Base-by-base conservation (phyloP, 30 jellyfish, hydroid and myxozoan genomes). In the Aurelia sp. region DNA sequence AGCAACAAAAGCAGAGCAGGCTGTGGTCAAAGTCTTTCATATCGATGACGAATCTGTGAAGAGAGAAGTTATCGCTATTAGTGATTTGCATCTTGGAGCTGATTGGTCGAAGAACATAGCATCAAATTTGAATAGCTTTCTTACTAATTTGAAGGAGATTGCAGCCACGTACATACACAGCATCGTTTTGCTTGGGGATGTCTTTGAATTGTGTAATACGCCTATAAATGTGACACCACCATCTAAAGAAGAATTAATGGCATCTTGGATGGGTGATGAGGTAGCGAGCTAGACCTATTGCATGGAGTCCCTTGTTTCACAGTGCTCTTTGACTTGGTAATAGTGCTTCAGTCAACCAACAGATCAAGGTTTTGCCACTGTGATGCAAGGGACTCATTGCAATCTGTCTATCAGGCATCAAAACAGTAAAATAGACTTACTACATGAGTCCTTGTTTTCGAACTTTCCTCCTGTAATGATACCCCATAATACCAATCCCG, bases 11-110 rank as follows among this genome's bases (percentile, higher is more conserved):
- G n/a, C 58, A 8, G 87, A 84, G 27, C 74, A 35, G 48, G 93
- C 71, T 52, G 62, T 84, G 22, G 57, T 84, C 33, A 63, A 84
- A 33, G 13, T n/a, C 13, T 51, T 68, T 67, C 18, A 72, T 12
- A 16, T 84, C 20, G 60, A 84, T 44, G 93, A 84, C 51, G 64
- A 71, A 53, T 18, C 87, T 0, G 38, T n/a, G 51, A 84, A 74
- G 62, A 85, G 93, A 21, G 93, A 84, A 18, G 52, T 84, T 19
- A 13, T 24, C 44, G 72, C 61, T 21, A 72, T 84, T 67, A 84
- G 93, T 62, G 93, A 71, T 62, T 38, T 84, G 18, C 88, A 84
- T 72, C 80, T 84, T 38, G 93, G 93, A 16, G 76, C 72, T 17
- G 80, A 59, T 2, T 84, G 93, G 93, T 61, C 84, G 48, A 35